Conservation (phyloP, 2,113 vertebrate species). For the Sylvilagus bachmani region DNA sequence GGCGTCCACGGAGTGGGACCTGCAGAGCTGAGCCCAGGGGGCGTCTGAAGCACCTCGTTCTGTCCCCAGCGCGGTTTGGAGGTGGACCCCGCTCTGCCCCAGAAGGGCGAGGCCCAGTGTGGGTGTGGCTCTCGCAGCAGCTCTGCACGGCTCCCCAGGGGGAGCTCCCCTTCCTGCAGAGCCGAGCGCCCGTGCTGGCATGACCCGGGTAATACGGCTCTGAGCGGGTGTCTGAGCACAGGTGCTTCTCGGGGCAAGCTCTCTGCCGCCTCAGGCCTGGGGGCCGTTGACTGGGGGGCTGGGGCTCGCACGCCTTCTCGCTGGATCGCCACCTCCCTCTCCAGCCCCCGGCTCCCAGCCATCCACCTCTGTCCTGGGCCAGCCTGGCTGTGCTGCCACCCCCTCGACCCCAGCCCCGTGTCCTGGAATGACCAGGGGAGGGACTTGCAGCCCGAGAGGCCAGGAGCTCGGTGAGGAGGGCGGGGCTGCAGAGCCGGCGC, state of each 20-base stretch:
- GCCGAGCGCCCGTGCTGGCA: no score
- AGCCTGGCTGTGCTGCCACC: background rate
- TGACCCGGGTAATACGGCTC: no score
- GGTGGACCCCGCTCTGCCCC: background rate
- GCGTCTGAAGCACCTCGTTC: background rate
- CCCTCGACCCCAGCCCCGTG: background rate
- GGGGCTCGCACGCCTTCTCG: background rate
- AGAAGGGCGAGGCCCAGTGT: no score
- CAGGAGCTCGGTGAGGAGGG: no score
- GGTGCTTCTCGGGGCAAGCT: background rate
- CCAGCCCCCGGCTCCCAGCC: background rate
- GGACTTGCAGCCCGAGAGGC: accelerated
- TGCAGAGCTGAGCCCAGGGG: background rate
- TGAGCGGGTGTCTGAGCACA: no score
- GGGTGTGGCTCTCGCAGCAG: no score
- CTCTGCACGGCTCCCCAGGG: no score
- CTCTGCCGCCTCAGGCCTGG: background rate
- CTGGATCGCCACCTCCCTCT: no score
- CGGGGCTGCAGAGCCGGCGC: background rate
- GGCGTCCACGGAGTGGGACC: background rate
- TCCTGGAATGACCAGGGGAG: background rate
- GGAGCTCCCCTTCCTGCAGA: no score
- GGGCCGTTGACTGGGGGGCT: background rate
- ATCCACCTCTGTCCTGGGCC: background rate
- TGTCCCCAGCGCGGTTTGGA: no score